Evolutionary conservation across 2,888 invertebrate genomes (phyloP), one percentile per base, ranked within the genome.

Genomic region (Ichneumoninae sp.): DNA sequence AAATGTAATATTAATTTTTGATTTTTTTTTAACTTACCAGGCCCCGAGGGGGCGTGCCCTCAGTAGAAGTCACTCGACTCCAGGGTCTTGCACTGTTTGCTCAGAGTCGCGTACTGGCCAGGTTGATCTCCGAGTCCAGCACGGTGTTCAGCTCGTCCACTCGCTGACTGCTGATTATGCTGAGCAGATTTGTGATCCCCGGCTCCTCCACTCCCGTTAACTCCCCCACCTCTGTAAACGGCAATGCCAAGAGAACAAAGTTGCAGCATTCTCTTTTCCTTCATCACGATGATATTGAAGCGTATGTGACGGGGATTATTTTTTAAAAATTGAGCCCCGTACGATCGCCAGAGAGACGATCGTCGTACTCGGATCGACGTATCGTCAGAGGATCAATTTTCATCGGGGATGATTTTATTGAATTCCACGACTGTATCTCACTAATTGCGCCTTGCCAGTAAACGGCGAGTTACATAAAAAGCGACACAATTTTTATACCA

Each of bases 21-120:
- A 30, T 6, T 19, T 7, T 33, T 74, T 66, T 26, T n/a, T 0
- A 52, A 16, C 83, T 90, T 89, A 93, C 93, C 93, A 90, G 93
- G 92, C 90, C 93, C 93, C 92, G 93, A 93, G 94, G 94, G 95
- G 95, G 95, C 95, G 95, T 96, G 94, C 95, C 97, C 97, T 97
- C 97, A 98, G 97, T 98, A 98, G 95, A 98, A 98, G 95, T 98
- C 98, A 93, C 96, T 97, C 93, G 97, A 97, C 95, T 98, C 98
- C 89, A 98, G 95, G 92, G 98, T 98, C 95, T 98, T 98, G 96
- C 98, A 98, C 95, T 98, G 97, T 95, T 98, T 98, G 96, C 97
- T 98, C 95, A 98, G 95, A 95, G 98, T 98, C 94, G 98, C 97
- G 96, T 98, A 98, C 96, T 98, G 98, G 91, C 95, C 95, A 91